These are phyloP conservation scores for Amazona ochrocephala DNA, from an alignment of 2,797 vertebrate species.

Conservation along the genomic window DNA sequence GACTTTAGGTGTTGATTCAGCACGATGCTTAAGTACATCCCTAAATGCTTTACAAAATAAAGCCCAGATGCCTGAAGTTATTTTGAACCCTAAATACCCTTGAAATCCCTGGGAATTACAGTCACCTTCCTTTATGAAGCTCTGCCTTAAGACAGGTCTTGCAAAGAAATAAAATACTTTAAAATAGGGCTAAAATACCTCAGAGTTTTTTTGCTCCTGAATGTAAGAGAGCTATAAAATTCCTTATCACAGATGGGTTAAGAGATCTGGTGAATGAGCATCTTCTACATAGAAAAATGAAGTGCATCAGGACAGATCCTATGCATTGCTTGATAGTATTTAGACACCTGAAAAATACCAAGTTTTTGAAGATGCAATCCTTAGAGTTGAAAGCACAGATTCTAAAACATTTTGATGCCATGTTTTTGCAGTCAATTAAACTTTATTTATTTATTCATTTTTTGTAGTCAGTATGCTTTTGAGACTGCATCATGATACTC, in stretches of 20 bases:
- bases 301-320: background rate
- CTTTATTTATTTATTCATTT: background rate
- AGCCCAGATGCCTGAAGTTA: background rate
- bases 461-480: background rate
- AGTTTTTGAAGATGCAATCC: background rate
- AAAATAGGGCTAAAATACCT: background rate
- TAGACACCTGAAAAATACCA: background rate
- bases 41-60: background rate
- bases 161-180: slow-evolving; percentile 5
- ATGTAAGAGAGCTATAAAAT: background rate
- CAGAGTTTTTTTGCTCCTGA: background rate
- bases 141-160: background rate
- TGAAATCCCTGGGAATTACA: background rate
- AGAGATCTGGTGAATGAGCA: background rate
- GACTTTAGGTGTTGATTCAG: background rate
- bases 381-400: background rate
- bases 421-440: background rate
- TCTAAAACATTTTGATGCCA: background rate
- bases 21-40: background rate
- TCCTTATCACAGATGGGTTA: background rate
- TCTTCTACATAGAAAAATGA: background rate
- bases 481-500: background rate
- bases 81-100: background rate
- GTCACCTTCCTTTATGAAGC: background rate
- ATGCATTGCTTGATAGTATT: background rate